Percentiles rank a stretch among this genome's conserved stretches.
Conservation (phyloP, 2,113 vertebrate species). For the Oreamnos americanus region DNA sequence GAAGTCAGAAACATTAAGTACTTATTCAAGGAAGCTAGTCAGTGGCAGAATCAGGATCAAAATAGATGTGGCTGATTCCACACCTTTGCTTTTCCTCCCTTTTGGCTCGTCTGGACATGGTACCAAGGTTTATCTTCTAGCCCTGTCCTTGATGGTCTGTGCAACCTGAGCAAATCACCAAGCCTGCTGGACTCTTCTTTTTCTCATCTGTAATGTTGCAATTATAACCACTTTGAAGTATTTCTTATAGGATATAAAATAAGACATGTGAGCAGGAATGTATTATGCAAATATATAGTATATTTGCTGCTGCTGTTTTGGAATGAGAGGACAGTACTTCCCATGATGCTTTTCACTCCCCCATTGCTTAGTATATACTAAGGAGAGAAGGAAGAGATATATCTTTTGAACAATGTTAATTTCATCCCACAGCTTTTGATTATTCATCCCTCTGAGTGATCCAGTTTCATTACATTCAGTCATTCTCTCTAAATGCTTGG, state of each 20-base stretch:
- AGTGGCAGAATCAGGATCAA: not conserved
- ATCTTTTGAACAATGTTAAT: conserved; percentile 48
- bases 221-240: not conserved
- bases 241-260: conserved; percentile 1
- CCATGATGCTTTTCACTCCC: not conserved
- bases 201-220: not conserved
- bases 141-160: not conserved
- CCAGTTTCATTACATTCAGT: conserved; percentile 53
- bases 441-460: conserved; percentile 50
- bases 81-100: not conserved
- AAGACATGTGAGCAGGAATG: not conserved
- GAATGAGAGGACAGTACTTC: not conserved
- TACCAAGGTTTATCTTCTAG: not conserved
- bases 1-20: not conserved
- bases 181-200: not conserved
- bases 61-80: not conserved
- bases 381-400: conserved; percentile 18
- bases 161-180: not conserved
- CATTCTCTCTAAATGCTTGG: conserved; percentile 63
- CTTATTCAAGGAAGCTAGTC: not conserved
- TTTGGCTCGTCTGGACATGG: not conserved
- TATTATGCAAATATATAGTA: conserved; percentile 24
- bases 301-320: conserved; percentile 21
- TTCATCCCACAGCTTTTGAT: conserved; percentile 55
- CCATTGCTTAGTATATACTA: conserved; percentile 12